Conservation (phyloP, 2,888 invertebrate genomes). For the Macrophya annulata region DNA sequence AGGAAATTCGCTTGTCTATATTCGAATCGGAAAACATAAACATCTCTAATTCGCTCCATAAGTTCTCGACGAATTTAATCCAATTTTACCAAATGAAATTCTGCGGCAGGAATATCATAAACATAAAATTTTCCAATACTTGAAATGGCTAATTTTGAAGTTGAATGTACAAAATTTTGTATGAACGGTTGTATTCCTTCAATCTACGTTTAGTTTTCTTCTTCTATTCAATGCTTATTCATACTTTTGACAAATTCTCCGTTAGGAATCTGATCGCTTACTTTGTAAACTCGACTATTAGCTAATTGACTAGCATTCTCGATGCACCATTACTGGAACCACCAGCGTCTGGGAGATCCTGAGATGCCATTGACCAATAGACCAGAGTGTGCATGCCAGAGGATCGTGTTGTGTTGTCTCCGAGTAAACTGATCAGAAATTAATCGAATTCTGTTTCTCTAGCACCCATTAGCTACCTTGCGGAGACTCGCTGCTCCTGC, state of each 20-base stretch:
- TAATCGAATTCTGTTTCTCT: conserved; percentile 48
- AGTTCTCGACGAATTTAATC: background rate
- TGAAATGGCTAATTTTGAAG: too few relatives aligned
- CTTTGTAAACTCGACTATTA: conserved; percentile 39
- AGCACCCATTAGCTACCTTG: conserved; percentile 31
- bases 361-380: conserved; percentile 3
- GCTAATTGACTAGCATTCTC: conserved; percentile 31
- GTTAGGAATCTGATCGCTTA: background rate
- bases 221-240: background rate
- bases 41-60: background rate
- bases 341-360: conserved; percentile 28
- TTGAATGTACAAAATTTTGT: too few relatives aligned
- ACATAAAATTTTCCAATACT: background rate
- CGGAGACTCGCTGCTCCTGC: background rate
- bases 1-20: background rate
- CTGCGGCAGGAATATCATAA: background rate
- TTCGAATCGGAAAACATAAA: background rate
- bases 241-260: background rate
- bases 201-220: background rate
- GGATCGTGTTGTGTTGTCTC: conserved; percentile 42
- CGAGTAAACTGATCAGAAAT: conserved; percentile 53
- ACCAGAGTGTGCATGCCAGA: conserved; percentile 3
- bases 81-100: background rate
- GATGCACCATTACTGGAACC: background rate
- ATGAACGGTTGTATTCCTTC: too few relatives aligned